Evolutionary conservation across 1,140 invertebrate species (phyloP).

Genomic region (Drosophila quadrilineata): DNA sequence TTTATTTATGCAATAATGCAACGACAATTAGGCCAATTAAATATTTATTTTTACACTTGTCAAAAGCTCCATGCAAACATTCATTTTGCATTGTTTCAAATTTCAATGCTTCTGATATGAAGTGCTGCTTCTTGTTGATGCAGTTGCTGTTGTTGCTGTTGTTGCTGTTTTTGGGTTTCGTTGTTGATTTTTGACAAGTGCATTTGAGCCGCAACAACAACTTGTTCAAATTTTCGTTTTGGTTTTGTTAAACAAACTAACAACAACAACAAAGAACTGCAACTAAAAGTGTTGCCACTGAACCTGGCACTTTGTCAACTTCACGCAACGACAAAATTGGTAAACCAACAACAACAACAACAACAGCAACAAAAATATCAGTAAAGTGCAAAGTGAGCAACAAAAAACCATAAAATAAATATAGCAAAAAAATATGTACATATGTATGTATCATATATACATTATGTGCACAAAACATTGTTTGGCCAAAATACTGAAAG

Average conservation of each 20-base stretch:
- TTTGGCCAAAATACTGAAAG: conserved; percentile 39
- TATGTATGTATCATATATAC: no score
- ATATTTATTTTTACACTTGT: conserved; percentile 62
- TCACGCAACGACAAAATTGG: conserved; percentile 47
- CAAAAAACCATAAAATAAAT: conserved; percentile 24
- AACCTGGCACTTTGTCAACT: conserved; percentile 49
- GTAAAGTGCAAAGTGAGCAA: conserved; percentile 40
- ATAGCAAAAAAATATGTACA: not conserved
- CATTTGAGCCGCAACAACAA: conserved; percentile 36
- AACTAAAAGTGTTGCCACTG: conserved; percentile 33
- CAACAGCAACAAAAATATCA: conserved; percentile 7
- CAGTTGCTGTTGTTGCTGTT: conserved; percentile 14
- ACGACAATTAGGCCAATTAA: conserved; percentile 61
- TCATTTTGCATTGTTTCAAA: conserved; percentile 44
- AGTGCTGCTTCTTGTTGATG: conserved; percentile 20
- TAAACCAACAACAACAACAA: conserved; percentile 29
- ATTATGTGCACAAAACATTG: no score
- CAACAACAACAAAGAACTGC: conserved; percentile 17
- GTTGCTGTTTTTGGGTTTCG: not conserved
- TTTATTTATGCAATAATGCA: conserved; percentile 62
- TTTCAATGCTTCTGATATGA: conserved; percentile 29
- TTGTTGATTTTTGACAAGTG: conserved; percentile 39
- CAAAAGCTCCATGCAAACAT: conserved; percentile 19
- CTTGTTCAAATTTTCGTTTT: conserved; percentile 49
- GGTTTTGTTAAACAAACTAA: conserved; percentile 53